Conservation (phyloP, 2,113 vertebrate genomes). For the Sialia sialis region DNA sequence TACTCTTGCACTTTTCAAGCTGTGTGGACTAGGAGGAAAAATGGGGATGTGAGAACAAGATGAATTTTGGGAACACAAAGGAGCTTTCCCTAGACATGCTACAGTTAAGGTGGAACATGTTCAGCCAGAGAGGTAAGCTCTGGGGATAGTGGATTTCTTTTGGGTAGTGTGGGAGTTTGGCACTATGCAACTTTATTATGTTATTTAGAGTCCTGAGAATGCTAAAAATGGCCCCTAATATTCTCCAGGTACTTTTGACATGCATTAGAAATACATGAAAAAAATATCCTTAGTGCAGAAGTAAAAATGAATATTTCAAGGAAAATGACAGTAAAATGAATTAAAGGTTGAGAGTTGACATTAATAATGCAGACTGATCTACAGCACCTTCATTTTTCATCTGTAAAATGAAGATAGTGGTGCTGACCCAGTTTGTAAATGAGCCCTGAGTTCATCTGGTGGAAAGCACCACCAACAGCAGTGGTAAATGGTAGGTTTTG, state of each 20-base stretch:
- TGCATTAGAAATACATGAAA: constrained; percentile 27
- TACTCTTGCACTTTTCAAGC: neutral
- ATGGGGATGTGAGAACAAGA: neutral
- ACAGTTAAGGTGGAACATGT: neutral
- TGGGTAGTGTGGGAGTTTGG: neutral
- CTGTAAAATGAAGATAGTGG: constrained; percentile 41
- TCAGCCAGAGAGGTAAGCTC: neutral
- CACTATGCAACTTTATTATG: neutral
- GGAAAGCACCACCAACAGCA: neutral
- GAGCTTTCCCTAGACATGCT: neutral
- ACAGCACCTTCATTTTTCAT: constrained; percentile 49
- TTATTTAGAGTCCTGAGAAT: neutral
- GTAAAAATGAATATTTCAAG: constrained; percentile 60
- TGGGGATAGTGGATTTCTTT: neutral
- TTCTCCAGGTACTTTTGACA: constrained; percentile 1
- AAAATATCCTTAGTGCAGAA: constrained; percentile 29
- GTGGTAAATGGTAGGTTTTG: neutral
- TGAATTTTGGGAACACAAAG: neutral
- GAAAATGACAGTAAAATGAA: constrained; percentile 52
- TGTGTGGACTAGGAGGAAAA: neutral
- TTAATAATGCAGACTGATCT: constrained; percentile 59
- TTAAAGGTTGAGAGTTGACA: constrained; percentile 44
- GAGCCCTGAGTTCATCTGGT: constrained; percentile 4
- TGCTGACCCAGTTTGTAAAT: constrained; percentile 48
- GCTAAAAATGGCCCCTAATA: neutral